A percentile compares a stretch with the other conserved stretches of the same genome.
phyloP scores from a whole-genome alignment of 2,797 vertebrate species.

The Rhynchonycteris naso region DNA sequence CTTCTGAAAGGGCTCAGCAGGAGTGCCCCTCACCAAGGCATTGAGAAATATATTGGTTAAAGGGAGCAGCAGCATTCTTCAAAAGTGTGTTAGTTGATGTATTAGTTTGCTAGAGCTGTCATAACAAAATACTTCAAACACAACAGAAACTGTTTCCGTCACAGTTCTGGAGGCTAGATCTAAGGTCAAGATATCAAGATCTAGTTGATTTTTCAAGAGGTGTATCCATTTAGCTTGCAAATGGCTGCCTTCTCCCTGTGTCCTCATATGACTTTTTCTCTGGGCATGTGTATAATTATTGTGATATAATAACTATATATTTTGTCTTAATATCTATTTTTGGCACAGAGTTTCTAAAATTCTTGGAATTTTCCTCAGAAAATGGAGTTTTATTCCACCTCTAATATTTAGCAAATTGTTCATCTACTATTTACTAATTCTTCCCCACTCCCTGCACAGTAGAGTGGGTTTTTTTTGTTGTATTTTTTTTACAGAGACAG shows the following conservation, averaged over 20 bases:
- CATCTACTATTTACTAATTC: background rate
- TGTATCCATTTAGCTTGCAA: background rate
- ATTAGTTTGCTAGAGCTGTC: background rate
- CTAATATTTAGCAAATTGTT: background rate
- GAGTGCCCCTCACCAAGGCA: background rate
- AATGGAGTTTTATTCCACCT: background rate
- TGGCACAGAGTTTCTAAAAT: background rate
- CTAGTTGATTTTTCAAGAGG: background rate
- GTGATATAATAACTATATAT: background rate
- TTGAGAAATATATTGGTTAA: background rate
- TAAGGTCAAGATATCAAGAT: background rate
- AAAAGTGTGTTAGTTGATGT: background rate
- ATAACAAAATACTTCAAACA: background rate
- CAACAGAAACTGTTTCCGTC: background rate
- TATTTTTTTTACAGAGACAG: too few relatives aligned
- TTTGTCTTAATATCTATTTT: background rate
- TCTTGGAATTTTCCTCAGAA: background rate
- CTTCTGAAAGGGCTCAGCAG: background rate
- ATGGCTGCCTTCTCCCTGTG: background rate
- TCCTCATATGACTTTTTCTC: background rate
- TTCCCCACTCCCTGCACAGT: background rate
- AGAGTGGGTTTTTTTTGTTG: too few relatives aligned
- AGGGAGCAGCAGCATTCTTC: background rate
- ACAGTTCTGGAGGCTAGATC: background rate
- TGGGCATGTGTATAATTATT: background rate